These are phyloP conservation scores for Eleginops maclovinus DNA, from an alignment of 2,113 vertebrate genomes.

Conservation along the genomic window DNA sequence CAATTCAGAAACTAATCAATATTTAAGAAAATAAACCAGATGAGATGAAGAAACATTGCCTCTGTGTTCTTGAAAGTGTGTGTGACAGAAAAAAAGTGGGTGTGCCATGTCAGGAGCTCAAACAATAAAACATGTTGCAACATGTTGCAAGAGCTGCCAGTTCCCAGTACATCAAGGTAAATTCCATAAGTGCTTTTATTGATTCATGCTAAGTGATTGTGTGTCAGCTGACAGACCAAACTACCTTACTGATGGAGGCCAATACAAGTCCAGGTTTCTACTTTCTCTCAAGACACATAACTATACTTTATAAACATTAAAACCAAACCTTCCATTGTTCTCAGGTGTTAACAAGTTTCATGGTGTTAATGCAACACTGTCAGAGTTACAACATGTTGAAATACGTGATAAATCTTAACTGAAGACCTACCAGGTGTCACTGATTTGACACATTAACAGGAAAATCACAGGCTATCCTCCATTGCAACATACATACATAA, in stretches of 20 bases:
- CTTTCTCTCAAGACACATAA: constrained; percentile 4
- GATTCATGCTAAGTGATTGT: constrained; percentile 61
- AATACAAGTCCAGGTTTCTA: constrained; percentile 12
- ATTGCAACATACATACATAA: constrained; percentile 25
- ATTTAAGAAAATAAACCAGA: constrained; percentile 97
- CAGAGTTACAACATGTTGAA: neutral
- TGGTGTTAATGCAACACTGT: neutral
- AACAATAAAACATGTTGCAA: constrained; percentile 80
- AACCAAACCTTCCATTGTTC: neutral
- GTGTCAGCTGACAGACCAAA: constrained; percentile 54
- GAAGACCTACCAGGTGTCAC: neutral
- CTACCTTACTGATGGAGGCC: constrained; percentile 40
- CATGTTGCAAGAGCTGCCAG: constrained; percentile 75
- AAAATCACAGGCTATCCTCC: neutral
- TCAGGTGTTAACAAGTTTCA: neutral
- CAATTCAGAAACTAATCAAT: constrained; percentile 91
- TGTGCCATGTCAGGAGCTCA: constrained; percentile 64
- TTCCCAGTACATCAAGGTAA: constrained; percentile 72
- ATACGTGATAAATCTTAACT: neutral
- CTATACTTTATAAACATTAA: neutral
- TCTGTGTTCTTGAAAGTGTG: constrained; percentile 61
- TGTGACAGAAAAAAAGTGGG: constrained; percentile 57
- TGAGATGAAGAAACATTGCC: constrained; percentile 78
- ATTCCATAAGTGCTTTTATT: constrained; percentile 75
- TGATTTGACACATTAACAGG: constrained; percentile 12